Conservation (phyloP, 2,888 invertebrate species). For the Smittia aterrima region DNA sequence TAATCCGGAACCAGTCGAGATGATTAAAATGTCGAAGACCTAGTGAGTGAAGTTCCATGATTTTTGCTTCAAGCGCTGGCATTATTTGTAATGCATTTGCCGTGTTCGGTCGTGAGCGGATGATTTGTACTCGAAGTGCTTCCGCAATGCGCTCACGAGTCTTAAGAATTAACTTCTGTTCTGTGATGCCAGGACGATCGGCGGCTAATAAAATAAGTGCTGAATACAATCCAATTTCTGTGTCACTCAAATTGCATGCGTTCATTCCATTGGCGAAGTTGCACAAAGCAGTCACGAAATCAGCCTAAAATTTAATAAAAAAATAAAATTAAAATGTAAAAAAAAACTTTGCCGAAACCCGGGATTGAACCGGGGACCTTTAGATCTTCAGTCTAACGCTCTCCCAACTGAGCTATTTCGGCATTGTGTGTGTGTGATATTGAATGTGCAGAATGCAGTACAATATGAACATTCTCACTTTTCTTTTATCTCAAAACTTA, state of each 20-base stretch:
- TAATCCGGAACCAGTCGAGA: slow-evolving; percentile 85
- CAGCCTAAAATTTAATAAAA: slow-evolving; percentile 61
- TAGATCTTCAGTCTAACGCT: slow-evolving; percentile 69
- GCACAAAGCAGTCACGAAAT: slow-evolving; percentile 78
- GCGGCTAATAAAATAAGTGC: slow-evolving; percentile 80
- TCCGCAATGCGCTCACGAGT: slow-evolving; percentile 80
- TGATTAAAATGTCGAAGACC: slow-evolving; percentile 80
- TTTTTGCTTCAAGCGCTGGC: slow-evolving; percentile 57
- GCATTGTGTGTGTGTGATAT: slow-evolving; percentile 48
- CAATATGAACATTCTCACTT: not conserved
- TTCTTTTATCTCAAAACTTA: slow-evolving; percentile 55
- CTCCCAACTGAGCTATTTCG: slow-evolving; percentile 68
- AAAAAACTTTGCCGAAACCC: slow-evolving; percentile 61
- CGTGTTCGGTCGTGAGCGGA: slow-evolving; percentile 52
- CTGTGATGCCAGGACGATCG: slow-evolving; percentile 76
- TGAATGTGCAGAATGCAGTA: not conserved
- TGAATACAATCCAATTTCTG: slow-evolving; percentile 86
- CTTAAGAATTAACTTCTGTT: slow-evolving; percentile 73
- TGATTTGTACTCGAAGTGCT: slow-evolving; percentile 78
- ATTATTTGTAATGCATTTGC: slow-evolving; percentile 54
- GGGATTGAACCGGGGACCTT: slow-evolving; percentile 72
- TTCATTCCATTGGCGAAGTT: slow-evolving; percentile 76
- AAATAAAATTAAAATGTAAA: slow-evolving; percentile 43
- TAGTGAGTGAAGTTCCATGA: slow-evolving; percentile 76
- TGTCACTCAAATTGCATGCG: slow-evolving; percentile 75